Evolutionary conservation across 2,797 vertebrate species (phyloP), one percentile per base, ranked within the genome.

Genomic region (Karalla daura): DNA sequence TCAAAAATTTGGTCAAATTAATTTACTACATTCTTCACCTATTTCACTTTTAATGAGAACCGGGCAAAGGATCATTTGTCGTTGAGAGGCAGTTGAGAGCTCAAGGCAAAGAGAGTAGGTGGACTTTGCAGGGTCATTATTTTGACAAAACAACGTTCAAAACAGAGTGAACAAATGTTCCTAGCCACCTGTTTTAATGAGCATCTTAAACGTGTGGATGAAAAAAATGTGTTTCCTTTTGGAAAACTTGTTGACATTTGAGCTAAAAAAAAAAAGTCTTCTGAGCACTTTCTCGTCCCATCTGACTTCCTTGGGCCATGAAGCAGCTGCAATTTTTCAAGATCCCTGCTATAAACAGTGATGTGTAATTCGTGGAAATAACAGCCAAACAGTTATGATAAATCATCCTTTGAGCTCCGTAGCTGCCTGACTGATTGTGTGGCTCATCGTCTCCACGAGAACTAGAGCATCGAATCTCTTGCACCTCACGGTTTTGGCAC

Each of bases 401-500:
- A 33, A 50, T n/a, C 13, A 44, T 12, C 7, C 14, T 59, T 43
- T 36, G 11, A 43, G 11, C 14, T 18, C 5, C 25, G 11, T 2
- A 5, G 13, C 13, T 53, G 30, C 7, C 33, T 40, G 30, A 18
- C 3, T 59, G 33, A 36, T 14, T 6, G 7, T 32, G 28, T 43
- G 24, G 25, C 23, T 74, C n/a, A 24, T 37, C 7, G 39, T 17
- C 8, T 54, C 14, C 21, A 25, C 23, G 5, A 9, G 11, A 36
- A 7, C 11, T 14, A 0, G 4, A 50, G 28, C 9, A 20, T n/a
- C 23, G 45, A 20, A 36, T 5, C 11, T 2, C 8, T 74, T 54
- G 50, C 36, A 63, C 35, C 5, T 30, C 25, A 52, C 18, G 10
- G 9, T 45, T 46, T 52, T 1, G 15, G 50, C 44, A 67, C 43